Percentiles rank a stretch among this genome's conserved stretches.
These are phyloP conservation scores for Myopa testacea DNA, from an alignment of 2,888 invertebrate species.

Conservation along the genomic window DNA sequence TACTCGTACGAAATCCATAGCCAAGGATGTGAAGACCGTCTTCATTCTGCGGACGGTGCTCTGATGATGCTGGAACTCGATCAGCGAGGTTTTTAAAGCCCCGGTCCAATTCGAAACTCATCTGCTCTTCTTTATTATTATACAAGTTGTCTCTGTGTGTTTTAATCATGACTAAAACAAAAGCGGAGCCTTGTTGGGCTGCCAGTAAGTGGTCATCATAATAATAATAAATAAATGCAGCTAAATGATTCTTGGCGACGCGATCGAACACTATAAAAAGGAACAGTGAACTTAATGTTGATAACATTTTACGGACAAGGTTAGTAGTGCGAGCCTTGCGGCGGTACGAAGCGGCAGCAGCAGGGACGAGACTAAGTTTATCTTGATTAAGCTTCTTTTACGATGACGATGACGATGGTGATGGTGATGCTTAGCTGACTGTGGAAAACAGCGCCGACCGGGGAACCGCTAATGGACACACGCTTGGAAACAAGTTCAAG, in stretches of 20 bases:
- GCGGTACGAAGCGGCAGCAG: not conserved
- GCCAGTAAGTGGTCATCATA: slow-evolving; percentile 47
- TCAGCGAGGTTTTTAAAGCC: not conserved
- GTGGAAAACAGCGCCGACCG: slow-evolving; percentile 14
- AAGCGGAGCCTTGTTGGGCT: not conserved
- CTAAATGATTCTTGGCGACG: slow-evolving; percentile 48
- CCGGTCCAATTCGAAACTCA: not conserved
- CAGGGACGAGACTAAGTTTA: slow-evolving; percentile 47
- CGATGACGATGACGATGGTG: slow-evolving; percentile 24
- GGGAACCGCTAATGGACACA: not conserved
- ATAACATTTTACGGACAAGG: slow-evolving; percentile 40
- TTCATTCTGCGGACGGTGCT: too few relatives aligned
- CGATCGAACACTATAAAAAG: slow-evolving; percentile 25
- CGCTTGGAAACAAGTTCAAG: slow-evolving; percentile 56
- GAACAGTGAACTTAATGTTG: slow-evolving; percentile 27
- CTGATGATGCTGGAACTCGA: not conserved
- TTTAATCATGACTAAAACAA: slow-evolving; percentile 26
- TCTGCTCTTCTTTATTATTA: slow-evolving; percentile 27
- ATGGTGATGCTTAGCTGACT: not conserved
- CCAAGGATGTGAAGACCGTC: not conserved
- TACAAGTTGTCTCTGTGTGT: slow-evolving; percentile 13
- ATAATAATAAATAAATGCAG: slow-evolving; percentile 52
- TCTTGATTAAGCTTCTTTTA: slow-evolving; percentile 51
- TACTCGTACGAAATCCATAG: not conserved
- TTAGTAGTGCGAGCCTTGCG: slow-evolving; percentile 47